These are phyloP conservation scores for Plusia festucae DNA, from an alignment of 2,888 invertebrate genomes.

Conservation along the genomic window DNA sequence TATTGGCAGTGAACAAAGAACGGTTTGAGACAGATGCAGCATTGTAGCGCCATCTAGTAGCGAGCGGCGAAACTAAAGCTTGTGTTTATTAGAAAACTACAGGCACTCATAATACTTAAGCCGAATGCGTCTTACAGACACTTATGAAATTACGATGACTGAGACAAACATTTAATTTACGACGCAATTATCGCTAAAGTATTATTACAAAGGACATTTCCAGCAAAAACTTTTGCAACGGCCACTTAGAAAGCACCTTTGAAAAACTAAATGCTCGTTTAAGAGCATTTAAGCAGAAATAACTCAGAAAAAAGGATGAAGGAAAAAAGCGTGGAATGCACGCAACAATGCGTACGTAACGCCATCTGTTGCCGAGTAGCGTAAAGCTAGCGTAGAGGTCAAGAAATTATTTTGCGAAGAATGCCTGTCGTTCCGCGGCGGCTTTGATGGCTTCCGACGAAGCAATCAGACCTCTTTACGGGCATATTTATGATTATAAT, in stretches of 20 bases:
- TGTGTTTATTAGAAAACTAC: conserved; percentile 25
- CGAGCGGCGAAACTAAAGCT: conserved; percentile 25
- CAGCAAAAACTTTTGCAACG: conserved; percentile 76
- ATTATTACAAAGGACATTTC: conserved; percentile 83
- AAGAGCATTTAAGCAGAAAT: conserved; percentile 85
- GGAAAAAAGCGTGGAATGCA: conserved; percentile 79
- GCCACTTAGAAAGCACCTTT: conserved; percentile 87
- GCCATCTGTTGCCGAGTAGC: conserved; percentile 87
- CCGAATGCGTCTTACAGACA: conserved; percentile 68
- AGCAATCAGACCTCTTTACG: conserved; percentile 88
- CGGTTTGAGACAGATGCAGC: neutral
- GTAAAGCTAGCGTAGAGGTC: conserved; percentile 78
- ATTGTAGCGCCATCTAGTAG: conserved; percentile 53
- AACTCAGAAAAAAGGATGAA: conserved; percentile 75
- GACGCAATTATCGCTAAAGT: conserved; percentile 81
- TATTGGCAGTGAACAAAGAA: conserved; percentile 46
- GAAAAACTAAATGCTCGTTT: conserved; percentile 87
- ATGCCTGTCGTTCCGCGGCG: conserved; percentile 81
- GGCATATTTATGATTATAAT: conserved; percentile 89
- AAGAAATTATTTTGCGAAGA: conserved; percentile 81
- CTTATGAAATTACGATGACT: conserved; percentile 79
- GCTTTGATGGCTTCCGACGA: conserved; percentile 88
- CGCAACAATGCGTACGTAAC: conserved; percentile 81
- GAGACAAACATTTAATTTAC: conserved; percentile 79
- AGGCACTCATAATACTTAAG: conserved; percentile 49